phyloP scores from a whole-genome alignment of 1,140 invertebrate genomes.

The Diploscapter pachys region DNA sequence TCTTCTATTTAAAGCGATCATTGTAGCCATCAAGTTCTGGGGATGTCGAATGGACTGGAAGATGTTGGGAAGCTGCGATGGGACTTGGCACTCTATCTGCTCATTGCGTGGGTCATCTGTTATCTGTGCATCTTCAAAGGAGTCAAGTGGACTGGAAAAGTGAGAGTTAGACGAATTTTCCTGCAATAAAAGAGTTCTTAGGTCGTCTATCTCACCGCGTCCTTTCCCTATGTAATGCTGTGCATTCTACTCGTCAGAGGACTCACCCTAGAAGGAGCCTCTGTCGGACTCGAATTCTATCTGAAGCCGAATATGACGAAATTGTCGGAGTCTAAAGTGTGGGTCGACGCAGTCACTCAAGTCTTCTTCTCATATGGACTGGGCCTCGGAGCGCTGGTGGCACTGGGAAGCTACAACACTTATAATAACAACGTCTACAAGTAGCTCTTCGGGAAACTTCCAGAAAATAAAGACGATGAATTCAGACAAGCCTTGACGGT shows the following conservation, averaged over 20 bases:
- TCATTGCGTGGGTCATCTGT: slow-evolving; percentile 85
- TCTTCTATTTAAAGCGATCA: neutral
- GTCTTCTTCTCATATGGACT: slow-evolving; percentile 95
- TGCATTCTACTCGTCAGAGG: slow-evolving; percentile 62
- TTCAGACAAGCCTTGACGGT: slow-evolving; percentile 88
- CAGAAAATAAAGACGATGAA: slow-evolving; percentile 22
- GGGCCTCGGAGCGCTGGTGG: slow-evolving; percentile 84
- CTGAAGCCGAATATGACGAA: slow-evolving; percentile 60
- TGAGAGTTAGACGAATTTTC: slow-evolving; percentile 48
- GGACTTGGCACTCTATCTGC: slow-evolving; percentile 81
- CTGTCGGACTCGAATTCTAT: slow-evolving; percentile 60
- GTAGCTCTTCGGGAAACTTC: slow-evolving; percentile 60
- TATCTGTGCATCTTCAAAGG: slow-evolving; percentile 98
- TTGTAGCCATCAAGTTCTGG: slow-evolving; percentile 76
- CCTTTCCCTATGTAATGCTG: slow-evolving; percentile 63
- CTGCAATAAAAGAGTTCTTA: slow-evolving; percentile 14
- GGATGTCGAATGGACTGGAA: slow-evolving; percentile 81
- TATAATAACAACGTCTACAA: slow-evolving; percentile 94
- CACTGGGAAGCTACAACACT: slow-evolving; percentile 90
- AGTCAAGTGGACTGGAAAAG: slow-evolving; percentile 92
- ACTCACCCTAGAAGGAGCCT: slow-evolving; percentile 62
- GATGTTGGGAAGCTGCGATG: slow-evolving; percentile 78
- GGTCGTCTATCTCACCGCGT: slow-evolving; percentile 61
- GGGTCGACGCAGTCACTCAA: slow-evolving; percentile 93
- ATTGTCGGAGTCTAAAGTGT: slow-evolving; percentile 64